These are phyloP conservation scores for Stegostoma tigrinum DNA, from an alignment of 2,113 vertebrate genomes.

Conservation along the genomic window DNA sequence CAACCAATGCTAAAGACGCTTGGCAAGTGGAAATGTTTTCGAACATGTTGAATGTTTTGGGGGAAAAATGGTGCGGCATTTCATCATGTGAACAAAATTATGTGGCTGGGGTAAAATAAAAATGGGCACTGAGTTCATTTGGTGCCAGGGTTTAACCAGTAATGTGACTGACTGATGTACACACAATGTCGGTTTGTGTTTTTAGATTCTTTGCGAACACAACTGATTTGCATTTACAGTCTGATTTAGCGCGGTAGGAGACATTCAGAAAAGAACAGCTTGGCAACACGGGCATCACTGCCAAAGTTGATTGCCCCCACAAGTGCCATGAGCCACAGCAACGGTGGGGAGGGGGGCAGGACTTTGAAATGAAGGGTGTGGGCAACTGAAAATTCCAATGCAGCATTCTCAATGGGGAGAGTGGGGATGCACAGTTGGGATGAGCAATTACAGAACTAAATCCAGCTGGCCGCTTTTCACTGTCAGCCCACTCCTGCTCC, in stretches of 20 bases:
- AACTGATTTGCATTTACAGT: neutral
- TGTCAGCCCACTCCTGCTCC: neutral
- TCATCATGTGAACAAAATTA: too few relatives aligned
- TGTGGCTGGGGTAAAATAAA: neutral
- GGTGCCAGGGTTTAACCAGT: slow-evolving; percentile 2
- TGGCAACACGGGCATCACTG: neutral
- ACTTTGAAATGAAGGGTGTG: neutral
- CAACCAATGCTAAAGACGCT: neutral
- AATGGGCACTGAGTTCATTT: neutral
- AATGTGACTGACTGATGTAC: neutral
- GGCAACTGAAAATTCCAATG: neutral
- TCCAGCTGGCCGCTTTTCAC: neutral
- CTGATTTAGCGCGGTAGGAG: neutral
- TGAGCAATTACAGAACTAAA: neutral
- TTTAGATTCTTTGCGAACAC: neutral
- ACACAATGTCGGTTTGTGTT: neutral
- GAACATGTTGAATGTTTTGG: neutral
- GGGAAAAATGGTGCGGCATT: neutral
- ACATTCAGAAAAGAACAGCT: neutral
- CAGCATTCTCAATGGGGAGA: neutral
- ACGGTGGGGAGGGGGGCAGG: neutral
- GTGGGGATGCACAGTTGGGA: neutral
- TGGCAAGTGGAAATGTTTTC: neutral
- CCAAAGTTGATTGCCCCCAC: neutral
- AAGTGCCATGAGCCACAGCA: neutral